Base-by-base conservation (phyloP, 2,797 vertebrate species). In the Urosaurus nigricauda region DNA sequence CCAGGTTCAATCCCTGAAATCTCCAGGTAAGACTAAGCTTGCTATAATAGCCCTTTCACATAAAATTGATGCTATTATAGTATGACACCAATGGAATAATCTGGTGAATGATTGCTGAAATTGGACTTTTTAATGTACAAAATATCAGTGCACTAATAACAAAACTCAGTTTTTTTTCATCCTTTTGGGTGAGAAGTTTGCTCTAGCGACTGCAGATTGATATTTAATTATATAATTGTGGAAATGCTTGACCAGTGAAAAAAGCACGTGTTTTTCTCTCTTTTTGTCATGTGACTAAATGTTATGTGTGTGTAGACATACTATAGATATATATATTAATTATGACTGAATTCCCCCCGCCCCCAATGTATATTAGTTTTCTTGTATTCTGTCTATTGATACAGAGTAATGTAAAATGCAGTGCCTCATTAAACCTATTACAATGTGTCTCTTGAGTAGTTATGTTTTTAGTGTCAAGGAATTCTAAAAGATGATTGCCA, bases 341-440 rank as follows among this genome's bases (percentile, higher is more conserved):
- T 87, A 65, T 91, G 91, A 51, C 79, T 90, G 88, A 87, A 88
- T 70, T 26, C 29, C 37, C 26, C 47, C 53, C n/a, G n/a, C 8
- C 21, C 71, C 93, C 92, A 84, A 71, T 96, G 95, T 96, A 95
- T 96, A 96, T 96, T 93, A 94, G 95, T 93, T 93, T 94, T 87
- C 86, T 95, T 95, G 78, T 84, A 88, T 92, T 94, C 93, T 95
- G 84, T 96, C 93, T 93, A 93, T 60, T 84, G 68, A n/a, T 91
- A 87, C 78, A 70, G 81, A 85, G 26, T 87, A 88, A 85, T 94
- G 89, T 94, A 94, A 93, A 93, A 94, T 95, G 73, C 82, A 92
- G 87, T 93, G 84, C 84, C 90, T 95, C 83, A 92, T 95, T 94
- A 96, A 94, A 93, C 85, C 92, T 93, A 85, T 35, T 84, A 87